A percentile compares a stretch with the other conserved stretches of the same genome.
phyloP scores from a whole-genome alignment of 1,140 invertebrate genomes.

The Musca vetustissima region DNA sequence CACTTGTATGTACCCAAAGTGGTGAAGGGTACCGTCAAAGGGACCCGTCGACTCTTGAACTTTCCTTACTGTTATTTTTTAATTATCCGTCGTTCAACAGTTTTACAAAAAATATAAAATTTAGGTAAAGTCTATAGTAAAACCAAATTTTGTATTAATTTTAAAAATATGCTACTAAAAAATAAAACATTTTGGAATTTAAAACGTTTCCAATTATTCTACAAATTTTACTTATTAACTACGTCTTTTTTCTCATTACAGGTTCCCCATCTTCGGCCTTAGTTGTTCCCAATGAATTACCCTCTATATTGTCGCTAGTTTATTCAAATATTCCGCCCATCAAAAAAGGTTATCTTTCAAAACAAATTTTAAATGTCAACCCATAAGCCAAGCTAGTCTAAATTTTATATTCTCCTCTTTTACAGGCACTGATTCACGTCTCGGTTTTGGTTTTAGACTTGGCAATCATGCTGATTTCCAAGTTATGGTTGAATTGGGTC shows the following conservation, averaged over 20 bases:
- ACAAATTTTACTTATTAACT: neutral
- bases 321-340: slow-evolving; percentile 82
- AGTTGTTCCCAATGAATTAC: slow-evolving; percentile 75
- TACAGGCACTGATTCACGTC: slow-evolving; percentile 74
- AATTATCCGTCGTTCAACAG: no score
- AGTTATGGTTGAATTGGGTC: slow-evolving; percentile 73
- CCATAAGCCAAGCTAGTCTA: no score
- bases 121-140: no score
- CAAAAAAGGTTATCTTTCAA: slow-evolving; percentile 68
- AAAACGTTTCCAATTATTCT: neutral
- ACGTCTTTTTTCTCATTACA: slow-evolving; percentile 40
- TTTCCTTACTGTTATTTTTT: no score
- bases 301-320: slow-evolving; percentile 72
- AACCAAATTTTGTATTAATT: no score
- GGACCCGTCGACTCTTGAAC: no score
- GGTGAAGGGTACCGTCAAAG: no score
- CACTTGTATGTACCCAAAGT: no score
- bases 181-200: no score
- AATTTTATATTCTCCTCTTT: neutral
- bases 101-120: no score
- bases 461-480: slow-evolving; percentile 81
- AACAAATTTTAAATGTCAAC: neutral
- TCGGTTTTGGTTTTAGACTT: slow-evolving; percentile 76
- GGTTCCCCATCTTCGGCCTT: slow-evolving; percentile 52
- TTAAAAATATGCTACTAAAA: no score